Evolutionary conservation across 2,888 invertebrate species (phyloP).

Genomic region (Chloromyia formosa): DNA sequence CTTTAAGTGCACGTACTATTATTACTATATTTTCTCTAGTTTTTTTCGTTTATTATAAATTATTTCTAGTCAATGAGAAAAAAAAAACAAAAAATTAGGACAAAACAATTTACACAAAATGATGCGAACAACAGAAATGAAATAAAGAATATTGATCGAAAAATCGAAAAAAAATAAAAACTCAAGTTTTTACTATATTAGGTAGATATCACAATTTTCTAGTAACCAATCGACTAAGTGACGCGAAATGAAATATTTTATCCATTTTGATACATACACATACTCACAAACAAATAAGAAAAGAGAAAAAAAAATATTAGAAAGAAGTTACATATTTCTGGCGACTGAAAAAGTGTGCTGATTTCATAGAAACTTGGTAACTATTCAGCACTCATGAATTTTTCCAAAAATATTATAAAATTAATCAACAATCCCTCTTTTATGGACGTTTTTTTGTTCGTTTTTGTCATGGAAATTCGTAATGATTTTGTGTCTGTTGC

Average conservation of each 20-base stretch:
- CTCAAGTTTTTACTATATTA: conserved; percentile 16
- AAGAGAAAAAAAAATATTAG: too few species aligned
- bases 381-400: too few species aligned
- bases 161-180: neutral
- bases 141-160: neutral
- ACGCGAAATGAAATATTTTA: neutral
- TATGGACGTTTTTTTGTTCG: too few species aligned
- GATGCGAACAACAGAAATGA: neutral
- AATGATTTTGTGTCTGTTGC: too few species aligned
- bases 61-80: conserved; percentile 32
- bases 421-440: too few species aligned
- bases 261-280: conserved; percentile 21
- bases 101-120: neutral
- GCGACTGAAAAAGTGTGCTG: too few species aligned
- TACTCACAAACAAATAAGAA: neutral
- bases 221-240: neutral
- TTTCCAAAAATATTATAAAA: too few species aligned
- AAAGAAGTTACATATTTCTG: too few species aligned
- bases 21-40: neutral
- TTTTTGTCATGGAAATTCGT: too few species aligned
- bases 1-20: too few species aligned
- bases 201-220: conserved; percentile 28
- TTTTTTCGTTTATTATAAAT: conserved; percentile 17
- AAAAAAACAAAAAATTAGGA: conserved; percentile 26
- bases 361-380: too few species aligned